phyloP scores from a whole-genome alignment of 1,140 invertebrate genomes.

The Nixonia krombeini region DNA sequence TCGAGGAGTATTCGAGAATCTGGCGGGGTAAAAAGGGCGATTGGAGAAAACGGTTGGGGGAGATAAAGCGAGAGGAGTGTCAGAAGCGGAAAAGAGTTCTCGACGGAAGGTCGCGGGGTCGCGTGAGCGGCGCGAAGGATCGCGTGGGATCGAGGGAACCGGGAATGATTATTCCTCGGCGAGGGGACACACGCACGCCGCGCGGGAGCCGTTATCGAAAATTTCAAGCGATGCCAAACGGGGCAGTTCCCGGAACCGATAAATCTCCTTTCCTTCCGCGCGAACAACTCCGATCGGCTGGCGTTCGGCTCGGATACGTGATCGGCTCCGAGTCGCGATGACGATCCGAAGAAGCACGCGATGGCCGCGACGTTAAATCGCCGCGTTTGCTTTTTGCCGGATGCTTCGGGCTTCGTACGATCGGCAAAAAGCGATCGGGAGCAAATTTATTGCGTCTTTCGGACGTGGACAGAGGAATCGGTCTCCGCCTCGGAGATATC shows the following conservation, averaged over 20 bases:
- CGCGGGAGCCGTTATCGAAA: no score
- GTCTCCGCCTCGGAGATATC: slow-evolving; percentile 62
- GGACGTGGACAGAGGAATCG: slow-evolving; percentile 58
- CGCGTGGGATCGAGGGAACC: slow-evolving; percentile 60
- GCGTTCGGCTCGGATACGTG: no score
- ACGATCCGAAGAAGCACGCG: no score
- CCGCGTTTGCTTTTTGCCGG: slow-evolving; percentile 43
- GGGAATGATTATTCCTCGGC: slow-evolving; percentile 48
- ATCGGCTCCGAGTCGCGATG: no score
- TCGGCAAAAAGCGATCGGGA: slow-evolving; percentile 64
- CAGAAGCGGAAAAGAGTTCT: slow-evolving; percentile 62
- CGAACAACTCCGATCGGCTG: no score
- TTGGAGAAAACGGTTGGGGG: no score
- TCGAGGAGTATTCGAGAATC: no score
- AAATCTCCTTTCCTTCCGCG: no score
- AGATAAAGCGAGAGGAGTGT: slow-evolving; percentile 50
- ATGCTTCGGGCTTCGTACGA: slow-evolving; percentile 41
- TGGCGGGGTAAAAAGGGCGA: no score
- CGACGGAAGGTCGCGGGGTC: slow-evolving; percentile 61
- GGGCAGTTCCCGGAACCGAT: no score
- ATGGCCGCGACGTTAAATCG: no score
- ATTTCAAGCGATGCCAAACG: no score
- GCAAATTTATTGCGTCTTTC: slow-evolving; percentile 66
- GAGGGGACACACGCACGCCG: slow-evolving; percentile 47
- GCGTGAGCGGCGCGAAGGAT: slow-evolving; percentile 60